These are phyloP conservation scores for Austrofundulus limnaeus DNA, from an alignment of 2,113 vertebrate species.

Conservation along the genomic window DNA sequence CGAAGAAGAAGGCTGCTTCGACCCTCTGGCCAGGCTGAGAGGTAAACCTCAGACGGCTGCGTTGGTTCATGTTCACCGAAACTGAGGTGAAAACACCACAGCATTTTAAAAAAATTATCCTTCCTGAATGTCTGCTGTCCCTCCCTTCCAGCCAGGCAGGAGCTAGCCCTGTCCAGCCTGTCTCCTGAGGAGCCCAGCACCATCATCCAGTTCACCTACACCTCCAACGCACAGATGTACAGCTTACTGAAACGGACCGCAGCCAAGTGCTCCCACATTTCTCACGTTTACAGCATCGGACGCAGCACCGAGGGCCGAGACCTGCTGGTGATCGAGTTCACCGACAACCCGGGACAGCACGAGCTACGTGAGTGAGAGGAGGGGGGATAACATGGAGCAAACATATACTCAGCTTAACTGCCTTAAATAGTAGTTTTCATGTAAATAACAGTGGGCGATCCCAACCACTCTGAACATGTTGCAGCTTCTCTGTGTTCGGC, in stretches of 20 bases:
- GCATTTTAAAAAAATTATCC: background rate
- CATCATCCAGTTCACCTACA: conserved; percentile 88
- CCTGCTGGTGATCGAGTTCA: conserved; percentile 93
- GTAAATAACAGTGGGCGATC: too few relatives aligned
- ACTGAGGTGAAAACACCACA: background rate
- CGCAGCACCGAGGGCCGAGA: conserved; percentile 91
- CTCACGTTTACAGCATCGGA: conserved; percentile 92
- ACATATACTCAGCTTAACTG: too few relatives aligned
- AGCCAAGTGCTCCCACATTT: conserved; percentile 86
- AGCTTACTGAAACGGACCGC: conserved; percentile 86
- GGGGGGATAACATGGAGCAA: too few relatives aligned
- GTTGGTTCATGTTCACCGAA: background rate
- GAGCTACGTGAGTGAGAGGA: conserved; percentile 85
- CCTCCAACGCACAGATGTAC: conserved; percentile 89
- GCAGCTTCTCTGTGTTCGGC: too few relatives aligned
- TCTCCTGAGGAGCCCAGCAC: conserved; percentile 80
- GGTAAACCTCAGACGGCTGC: conserved; percentile 70
- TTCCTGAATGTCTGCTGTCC: conserved; percentile 1
- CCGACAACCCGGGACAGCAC: conserved; percentile 89
- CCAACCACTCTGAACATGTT: too few relatives aligned
- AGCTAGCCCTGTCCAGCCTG: conserved; percentile 63
- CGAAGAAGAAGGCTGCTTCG: conserved; percentile 87
- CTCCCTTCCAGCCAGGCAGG: conserved; percentile 76
- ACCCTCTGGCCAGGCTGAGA: conserved; percentile 84
- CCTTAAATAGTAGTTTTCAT: too few relatives aligned